These are phyloP conservation scores for Endotricha flammealis DNA, from an alignment of 2,888 invertebrate species.

Conservation along the genomic window DNA sequence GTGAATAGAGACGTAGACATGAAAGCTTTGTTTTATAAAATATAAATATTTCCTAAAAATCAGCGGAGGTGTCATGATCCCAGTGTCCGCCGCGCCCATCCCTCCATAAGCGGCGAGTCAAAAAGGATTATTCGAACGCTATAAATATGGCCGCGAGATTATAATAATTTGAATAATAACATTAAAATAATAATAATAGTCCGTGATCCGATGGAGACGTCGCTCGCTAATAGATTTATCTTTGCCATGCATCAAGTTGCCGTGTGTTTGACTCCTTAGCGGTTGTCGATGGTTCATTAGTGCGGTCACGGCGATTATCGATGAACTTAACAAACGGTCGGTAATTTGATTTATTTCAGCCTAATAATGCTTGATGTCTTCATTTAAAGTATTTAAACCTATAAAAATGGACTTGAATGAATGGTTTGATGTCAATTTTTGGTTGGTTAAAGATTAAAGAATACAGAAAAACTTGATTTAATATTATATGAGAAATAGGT, in stretches of 20 bases:
- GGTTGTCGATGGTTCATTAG: slow-evolving; percentile 51
- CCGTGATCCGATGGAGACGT: slow-evolving; percentile 54
- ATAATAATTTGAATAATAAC: slow-evolving; percentile 75
- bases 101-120: slow-evolving; percentile 63
- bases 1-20: too few species aligned
- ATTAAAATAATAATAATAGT: slow-evolving; percentile 68
- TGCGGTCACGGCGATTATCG: slow-evolving; percentile 33
- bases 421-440: too few species aligned
- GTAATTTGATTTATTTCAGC: slow-evolving; percentile 13
- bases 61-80: too few species aligned
- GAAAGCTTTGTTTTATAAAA: too few species aligned
- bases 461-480: too few species aligned
- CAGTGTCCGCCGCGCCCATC: slow-evolving; percentile 26
- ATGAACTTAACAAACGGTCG: slow-evolving; percentile 34
- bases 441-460: too few species aligned
- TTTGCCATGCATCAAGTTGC: slow-evolving; percentile 46
- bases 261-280: slow-evolving; percentile 32
- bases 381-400: too few species aligned
- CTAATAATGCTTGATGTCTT: not conserved
- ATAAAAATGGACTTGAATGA: too few species aligned
- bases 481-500: too few species aligned
- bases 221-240: slow-evolving; percentile 70
- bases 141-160: slow-evolving; percentile 72
- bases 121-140: slow-evolving; percentile 62
- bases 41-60: too few species aligned